These are phyloP conservation scores for Paradisaea rubra DNA, from an alignment of 2,113 vertebrate species.

Conservation along the genomic window DNA sequence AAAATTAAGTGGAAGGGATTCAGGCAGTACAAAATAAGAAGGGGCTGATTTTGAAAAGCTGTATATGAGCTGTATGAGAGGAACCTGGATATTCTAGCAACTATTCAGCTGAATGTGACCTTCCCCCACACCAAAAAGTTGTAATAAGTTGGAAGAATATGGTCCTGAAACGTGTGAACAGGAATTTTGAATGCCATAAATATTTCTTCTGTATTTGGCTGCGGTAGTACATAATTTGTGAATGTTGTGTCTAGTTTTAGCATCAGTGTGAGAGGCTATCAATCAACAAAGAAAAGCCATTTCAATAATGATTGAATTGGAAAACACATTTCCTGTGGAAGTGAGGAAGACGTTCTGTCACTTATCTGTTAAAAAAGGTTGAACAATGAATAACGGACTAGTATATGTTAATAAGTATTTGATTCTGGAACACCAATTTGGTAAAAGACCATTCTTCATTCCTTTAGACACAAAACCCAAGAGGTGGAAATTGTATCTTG, in stretches of 20 bases:
- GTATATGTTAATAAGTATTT: background rate
- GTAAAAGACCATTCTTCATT: background rate
- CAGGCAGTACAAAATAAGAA: background rate
- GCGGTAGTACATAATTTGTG: background rate
- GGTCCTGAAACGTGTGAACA: background rate
- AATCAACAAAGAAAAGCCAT: background rate
- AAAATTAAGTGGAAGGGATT: background rate
- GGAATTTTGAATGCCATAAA: background rate
- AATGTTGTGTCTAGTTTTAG: background rate
- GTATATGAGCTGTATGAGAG: background rate
- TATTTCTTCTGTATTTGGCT: background rate
- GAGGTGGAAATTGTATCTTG: background rate
- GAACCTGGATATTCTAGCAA: background rate
- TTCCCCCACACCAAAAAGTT: fast-evolving
- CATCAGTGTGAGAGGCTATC: background rate
- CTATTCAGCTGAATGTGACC: background rate
- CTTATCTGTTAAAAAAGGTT: background rate
- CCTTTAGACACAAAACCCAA: background rate
- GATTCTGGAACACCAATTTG: background rate
- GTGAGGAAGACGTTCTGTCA: fast-evolving
- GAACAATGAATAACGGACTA: background rate
- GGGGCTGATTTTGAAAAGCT: background rate
- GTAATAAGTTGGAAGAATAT: background rate
- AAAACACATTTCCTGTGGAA: background rate
- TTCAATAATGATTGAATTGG: background rate